These are phyloP conservation scores for Xenopus laevis DNA, from an alignment of 2,113 vertebrate species.

Conservation along the genomic window DNA sequence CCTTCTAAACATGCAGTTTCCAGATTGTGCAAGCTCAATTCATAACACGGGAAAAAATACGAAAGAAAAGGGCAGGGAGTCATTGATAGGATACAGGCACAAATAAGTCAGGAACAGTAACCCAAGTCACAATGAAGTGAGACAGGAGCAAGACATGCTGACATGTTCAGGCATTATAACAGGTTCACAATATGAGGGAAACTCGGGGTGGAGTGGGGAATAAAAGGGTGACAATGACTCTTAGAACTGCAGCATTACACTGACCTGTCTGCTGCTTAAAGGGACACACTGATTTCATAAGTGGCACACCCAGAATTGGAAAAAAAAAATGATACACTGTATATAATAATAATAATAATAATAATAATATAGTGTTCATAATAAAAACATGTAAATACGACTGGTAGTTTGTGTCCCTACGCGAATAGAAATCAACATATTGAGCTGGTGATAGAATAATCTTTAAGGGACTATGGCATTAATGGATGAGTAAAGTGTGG, in stretches of 20 bases:
- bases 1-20: not conserved
- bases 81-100: not conserved
- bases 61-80: too few relatives aligned
- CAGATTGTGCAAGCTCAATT: not conserved
- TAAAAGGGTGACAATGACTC: not conserved
- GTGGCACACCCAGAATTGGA: not conserved
- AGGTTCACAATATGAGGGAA: not conserved
- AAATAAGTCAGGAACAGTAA: not conserved
- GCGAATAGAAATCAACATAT: not conserved
- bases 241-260: not conserved
- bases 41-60: not conserved
- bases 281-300: not conserved
- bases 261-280: not conserved
- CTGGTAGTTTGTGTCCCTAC: not conserved
- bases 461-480: not conserved
- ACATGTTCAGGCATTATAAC: not conserved
- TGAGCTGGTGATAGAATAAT: not conserved
- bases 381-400: not conserved
- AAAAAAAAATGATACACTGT: not conserved
- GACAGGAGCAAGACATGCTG: too few relatives aligned
- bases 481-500: not conserved
- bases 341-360: too few relatives aligned
- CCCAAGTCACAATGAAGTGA: too few relatives aligned
- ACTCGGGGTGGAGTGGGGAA: not conserved
- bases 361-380: not conserved